Evolutionary conservation across 2,888 invertebrate species (phyloP).

Genomic region (Volucella inflata): DNA sequence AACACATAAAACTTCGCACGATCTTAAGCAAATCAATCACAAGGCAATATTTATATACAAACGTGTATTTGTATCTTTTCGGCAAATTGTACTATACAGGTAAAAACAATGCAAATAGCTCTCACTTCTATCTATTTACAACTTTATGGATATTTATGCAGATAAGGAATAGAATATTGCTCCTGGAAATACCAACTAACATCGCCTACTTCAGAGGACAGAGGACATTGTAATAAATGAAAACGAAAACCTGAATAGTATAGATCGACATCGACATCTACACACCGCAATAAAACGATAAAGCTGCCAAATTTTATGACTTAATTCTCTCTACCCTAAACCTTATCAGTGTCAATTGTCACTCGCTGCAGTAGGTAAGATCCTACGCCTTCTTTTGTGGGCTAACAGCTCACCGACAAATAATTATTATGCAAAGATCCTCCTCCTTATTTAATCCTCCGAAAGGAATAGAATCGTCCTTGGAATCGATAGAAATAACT

Average conservation of each 20-base stretch:
- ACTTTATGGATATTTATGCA: not conserved
- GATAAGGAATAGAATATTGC: constrained; percentile 18
- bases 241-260: constrained; percentile 9
- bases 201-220: constrained; percentile 54
- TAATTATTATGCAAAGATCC: constrained; percentile 69
- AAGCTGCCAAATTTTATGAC: constrained; percentile 57
- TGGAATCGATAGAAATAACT: constrained; percentile 9
- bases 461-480: constrained; percentile 23
- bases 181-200: constrained; percentile 47
- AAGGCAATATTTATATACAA: not conserved
- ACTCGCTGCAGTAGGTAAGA: constrained; percentile 53
- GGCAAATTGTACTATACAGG: constrained; percentile 18
- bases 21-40: no score
- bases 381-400: constrained; percentile 56
- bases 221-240: constrained; percentile 25
- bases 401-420: constrained; percentile 54
- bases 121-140: not conserved
- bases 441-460: constrained; percentile 3
- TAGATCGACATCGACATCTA: not conserved
- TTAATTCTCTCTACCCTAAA: constrained; percentile 18
- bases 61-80: not conserved
- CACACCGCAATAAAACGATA: constrained; percentile 68
- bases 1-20: no score
- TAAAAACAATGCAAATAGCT: constrained; percentile 15
- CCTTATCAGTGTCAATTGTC: constrained; percentile 66